phyloP scores from a whole-genome alignment of 1,140 invertebrate species.

The Saccostrea cuccullata region DNA sequence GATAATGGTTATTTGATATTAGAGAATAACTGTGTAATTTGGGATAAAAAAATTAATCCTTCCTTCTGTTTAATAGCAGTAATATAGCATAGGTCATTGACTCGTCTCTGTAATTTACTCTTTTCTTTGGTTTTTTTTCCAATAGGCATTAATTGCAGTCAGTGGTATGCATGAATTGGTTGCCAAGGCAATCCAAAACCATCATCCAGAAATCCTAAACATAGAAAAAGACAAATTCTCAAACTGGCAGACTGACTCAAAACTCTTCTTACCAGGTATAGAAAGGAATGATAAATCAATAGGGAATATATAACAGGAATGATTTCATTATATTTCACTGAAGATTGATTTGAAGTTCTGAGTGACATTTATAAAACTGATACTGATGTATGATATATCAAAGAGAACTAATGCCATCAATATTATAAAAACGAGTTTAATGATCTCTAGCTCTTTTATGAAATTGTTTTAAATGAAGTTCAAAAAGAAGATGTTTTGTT shows the following conservation, averaged over 20 bases:
- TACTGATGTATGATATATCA: neutral
- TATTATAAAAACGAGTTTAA: neutral
- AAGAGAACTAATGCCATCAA: neutral
- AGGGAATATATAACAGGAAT: neutral
- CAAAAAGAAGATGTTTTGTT: too few species aligned
- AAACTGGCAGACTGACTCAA: constrained; percentile 55
- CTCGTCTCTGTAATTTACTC: neutral
- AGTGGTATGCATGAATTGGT: constrained; percentile 71
- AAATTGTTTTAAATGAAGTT: too few species aligned
- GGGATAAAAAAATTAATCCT: too few species aligned
- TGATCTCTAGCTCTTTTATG: neutral
- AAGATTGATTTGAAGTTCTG: neutral
- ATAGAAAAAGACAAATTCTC: constrained; percentile 57
- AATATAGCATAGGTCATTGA: neutral
- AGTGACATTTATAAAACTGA: neutral
- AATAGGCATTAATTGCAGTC: constrained; percentile 68
- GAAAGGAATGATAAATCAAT: constrained; percentile 2
- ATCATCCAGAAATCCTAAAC: constrained; percentile 51
- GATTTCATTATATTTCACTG: neutral
- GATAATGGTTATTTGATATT: too few species aligned
- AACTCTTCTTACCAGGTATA: constrained; percentile 67
- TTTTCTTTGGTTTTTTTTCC: neutral
- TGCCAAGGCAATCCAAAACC: constrained; percentile 57
- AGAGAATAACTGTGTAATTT: too few species aligned
- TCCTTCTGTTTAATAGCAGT: neutral